These are phyloP conservation scores for Trogon surrucura DNA, from an alignment of 2,113 vertebrate genomes.

Conservation along the genomic window DNA sequence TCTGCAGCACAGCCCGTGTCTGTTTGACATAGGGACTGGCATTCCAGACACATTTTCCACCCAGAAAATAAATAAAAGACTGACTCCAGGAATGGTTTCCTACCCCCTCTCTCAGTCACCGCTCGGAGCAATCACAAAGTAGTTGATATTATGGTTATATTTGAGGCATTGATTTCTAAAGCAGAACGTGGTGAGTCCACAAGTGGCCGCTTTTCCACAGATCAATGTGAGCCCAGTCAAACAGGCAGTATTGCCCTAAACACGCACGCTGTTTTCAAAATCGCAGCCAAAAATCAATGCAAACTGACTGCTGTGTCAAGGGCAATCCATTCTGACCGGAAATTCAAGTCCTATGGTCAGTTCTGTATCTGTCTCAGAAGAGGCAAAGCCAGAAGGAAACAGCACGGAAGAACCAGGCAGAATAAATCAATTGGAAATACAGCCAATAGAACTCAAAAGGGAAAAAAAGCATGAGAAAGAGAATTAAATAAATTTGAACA, in stretches of 20 bases:
- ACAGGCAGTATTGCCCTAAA: neutral
- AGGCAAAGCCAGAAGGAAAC: neutral
- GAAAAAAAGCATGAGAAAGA: neutral
- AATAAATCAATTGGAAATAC: neutral
- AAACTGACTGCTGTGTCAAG: neutral
- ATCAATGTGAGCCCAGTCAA: neutral
- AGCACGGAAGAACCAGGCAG: neutral
- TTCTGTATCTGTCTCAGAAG: neutral
- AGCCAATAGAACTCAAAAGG: neutral
- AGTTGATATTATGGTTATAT: neutral
- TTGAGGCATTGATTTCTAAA: neutral
- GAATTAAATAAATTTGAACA: neutral
- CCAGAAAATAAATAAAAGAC: slow-evolving; percentile 38
- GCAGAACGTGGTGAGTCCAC: neutral
- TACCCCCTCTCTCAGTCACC: neutral
- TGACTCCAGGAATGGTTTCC: neutral
- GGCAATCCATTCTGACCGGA: neutral
- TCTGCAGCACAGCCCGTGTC: neutral
- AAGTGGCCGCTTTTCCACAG: neutral
- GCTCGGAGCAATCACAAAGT: neutral
- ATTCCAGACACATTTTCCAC: neutral
- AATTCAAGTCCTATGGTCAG: neutral
- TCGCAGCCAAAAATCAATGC: neutral
- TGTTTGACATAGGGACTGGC: neutral
- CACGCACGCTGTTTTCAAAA: neutral